Conservation (phyloP, 2,888 invertebrate species). For the Drosophila cognata region DNA sequence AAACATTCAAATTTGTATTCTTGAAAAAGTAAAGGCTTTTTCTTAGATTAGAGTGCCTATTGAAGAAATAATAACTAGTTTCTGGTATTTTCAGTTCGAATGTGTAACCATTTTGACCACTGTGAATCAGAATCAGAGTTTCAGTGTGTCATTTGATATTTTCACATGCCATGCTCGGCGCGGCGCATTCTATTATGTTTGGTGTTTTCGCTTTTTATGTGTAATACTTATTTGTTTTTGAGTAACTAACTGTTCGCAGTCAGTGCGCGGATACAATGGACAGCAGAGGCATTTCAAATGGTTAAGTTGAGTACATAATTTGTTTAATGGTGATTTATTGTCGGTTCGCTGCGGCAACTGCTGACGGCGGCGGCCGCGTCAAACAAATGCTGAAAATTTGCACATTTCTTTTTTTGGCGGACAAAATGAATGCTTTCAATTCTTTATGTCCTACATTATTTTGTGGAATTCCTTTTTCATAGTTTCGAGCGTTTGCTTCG, state of each 20-base stretch:
- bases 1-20: neutral
- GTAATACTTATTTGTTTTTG: constrained; percentile 31
- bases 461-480: constrained; percentile 2
- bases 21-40: neutral
- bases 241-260: constrained; percentile 29
- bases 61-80: neutral
- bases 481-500: constrained; percentile 2
- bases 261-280: constrained; percentile 54
- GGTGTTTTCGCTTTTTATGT: neutral
- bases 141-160: constrained; percentile 3
- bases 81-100: neutral
- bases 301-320: constrained; percentile 76
- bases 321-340: constrained; percentile 79
- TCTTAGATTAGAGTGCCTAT: neutral
- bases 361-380: constrained; percentile 38
- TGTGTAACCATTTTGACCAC: neutral
- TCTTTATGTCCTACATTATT: constrained; percentile 42
- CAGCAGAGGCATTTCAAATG: constrained; percentile 67
- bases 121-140: constrained; percentile 14
- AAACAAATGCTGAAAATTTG: constrained; percentile 69
- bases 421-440: constrained; percentile 52
- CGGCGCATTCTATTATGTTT: constrained; percentile 17
- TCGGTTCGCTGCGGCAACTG: constrained; percentile 45
- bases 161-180: constrained; percentile 1
- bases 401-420: constrained; percentile 47